A percentile compares a stretch with the other conserved stretches of the same genome.
Evolutionary conservation across 2,888 invertebrate species (phyloP).

Genomic region (Chaetogeoica ovagalla): DNA sequence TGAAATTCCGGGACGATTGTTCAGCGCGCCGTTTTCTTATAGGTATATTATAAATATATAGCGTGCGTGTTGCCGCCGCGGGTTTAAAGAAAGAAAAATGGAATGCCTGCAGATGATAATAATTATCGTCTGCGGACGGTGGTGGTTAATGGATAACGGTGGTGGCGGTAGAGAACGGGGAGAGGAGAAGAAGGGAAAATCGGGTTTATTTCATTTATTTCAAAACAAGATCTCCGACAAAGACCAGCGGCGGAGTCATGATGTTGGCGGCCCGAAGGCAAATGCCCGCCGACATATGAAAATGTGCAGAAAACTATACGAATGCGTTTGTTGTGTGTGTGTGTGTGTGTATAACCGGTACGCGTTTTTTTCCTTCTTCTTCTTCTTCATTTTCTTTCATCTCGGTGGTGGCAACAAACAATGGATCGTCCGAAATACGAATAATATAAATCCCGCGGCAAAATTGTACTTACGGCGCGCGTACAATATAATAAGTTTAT

Average conservation of each 20-base stretch:
- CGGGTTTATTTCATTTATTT: slow-evolving; percentile 38
- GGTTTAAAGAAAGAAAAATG: slow-evolving; percentile 49
- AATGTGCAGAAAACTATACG: slow-evolving; percentile 49
- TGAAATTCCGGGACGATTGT: slow-evolving; percentile 48
- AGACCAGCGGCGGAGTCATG: slow-evolving; percentile 33
- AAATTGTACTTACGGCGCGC: neutral
- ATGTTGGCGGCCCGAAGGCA: slow-evolving; percentile 37
- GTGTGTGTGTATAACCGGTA: slow-evolving; percentile 32
- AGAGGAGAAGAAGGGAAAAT: slow-evolving; percentile 26
- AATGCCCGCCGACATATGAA: slow-evolving; percentile 48
- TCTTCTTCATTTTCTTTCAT: neutral
- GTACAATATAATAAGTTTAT: neutral
- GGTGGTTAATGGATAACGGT: slow-evolving; percentile 34
- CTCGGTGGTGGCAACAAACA: slow-evolving; percentile 13
- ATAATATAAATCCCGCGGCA: slow-evolving; percentile 40
- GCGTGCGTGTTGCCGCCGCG: slow-evolving; percentile 14
- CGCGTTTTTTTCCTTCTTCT: slow-evolving; percentile 24
- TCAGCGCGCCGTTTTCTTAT: slow-evolving; percentile 36
- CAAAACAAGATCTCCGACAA: slow-evolving; percentile 44
- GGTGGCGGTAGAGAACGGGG: slow-evolving; percentile 28
- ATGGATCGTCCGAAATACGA: slow-evolving; percentile 36
- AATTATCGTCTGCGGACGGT: slow-evolving; percentile 49
- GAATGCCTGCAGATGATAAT: slow-evolving; percentile 48
- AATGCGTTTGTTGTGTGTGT: neutral
- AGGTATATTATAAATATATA: neutral